phyloP scores from a whole-genome alignment of 2,888 invertebrate species.

The Allophyes oxyacanthae region DNA sequence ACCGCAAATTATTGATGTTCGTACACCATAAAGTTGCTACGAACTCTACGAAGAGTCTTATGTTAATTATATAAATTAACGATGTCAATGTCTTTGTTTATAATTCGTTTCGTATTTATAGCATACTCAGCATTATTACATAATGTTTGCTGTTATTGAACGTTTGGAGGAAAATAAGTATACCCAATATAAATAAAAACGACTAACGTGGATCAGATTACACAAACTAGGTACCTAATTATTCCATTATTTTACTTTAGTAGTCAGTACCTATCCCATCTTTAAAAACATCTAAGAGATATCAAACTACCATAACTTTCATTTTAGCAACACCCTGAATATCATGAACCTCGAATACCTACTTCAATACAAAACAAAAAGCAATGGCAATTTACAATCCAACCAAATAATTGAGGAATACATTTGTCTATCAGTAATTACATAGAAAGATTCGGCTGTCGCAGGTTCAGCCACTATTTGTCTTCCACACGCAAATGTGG shows the following conservation, averaged over 20 bases:
- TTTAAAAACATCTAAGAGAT: no score
- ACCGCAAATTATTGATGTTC: slow-evolving; percentile 57
- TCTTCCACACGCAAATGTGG: slow-evolving; percentile 88
- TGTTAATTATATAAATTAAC: slow-evolving; percentile 18
- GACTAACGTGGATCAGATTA: background rate
- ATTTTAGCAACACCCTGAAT: background rate
- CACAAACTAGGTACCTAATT: no score
- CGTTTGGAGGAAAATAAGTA: no score
- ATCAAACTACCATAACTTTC: no score
- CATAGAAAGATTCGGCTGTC: slow-evolving; percentile 78
- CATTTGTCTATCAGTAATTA: slow-evolving; percentile 76
- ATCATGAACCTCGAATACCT: background rate
- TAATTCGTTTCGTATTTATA: background rate
- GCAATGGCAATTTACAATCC: slow-evolving; percentile 46
- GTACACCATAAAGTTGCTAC: slow-evolving; percentile 1
- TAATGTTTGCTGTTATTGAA: no score
- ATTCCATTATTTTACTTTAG: background rate
- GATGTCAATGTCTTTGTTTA: slow-evolving; percentile 24
- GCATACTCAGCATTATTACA: no score
- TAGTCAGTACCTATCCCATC: background rate
- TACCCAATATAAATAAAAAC: no score
- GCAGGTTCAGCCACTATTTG: slow-evolving; percentile 81
- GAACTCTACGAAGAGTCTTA: slow-evolving; percentile 1
- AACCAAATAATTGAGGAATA: slow-evolving; percentile 68
- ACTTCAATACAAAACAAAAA: slow-evolving; percentile 13